Evolutionary conservation across 2,888 invertebrate genomes (phyloP).

Genomic region (Clivina fossor): DNA sequence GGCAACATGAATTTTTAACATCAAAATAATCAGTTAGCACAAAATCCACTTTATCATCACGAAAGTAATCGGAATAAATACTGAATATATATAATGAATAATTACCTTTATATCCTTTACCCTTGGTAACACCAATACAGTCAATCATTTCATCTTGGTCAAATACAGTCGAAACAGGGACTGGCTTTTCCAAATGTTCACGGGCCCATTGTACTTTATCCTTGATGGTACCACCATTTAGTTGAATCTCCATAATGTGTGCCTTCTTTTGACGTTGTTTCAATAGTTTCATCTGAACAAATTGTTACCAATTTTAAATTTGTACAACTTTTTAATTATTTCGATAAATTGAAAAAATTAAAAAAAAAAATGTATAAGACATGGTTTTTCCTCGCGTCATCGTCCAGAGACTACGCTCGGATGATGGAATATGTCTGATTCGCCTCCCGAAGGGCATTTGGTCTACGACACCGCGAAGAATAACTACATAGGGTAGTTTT

Average conservation of each 20-base stretch:
- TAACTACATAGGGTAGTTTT: slow-evolving; percentile 40
- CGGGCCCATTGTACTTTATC: slow-evolving; percentile 98
- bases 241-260: slow-evolving; percentile 99
- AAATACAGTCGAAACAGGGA: slow-evolving; percentile 89
- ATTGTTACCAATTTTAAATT: no score
- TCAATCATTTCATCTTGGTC: slow-evolving; percentile 98
- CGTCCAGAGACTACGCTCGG: slow-evolving; percentile 69
- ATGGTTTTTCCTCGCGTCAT: slow-evolving; percentile 73
- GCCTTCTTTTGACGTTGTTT: slow-evolving; percentile 99
- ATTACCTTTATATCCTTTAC: slow-evolving; percentile 97
- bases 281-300: slow-evolving; percentile 97
- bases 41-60: slow-evolving; percentile 58
- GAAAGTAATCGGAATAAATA: slow-evolving; percentile 6
- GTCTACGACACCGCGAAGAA: slow-evolving; percentile 65
- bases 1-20: slow-evolving; percentile 62
- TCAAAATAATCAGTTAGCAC: slow-evolving; percentile 47
- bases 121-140: slow-evolving; percentile 98
- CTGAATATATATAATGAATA: slow-evolving; percentile 3
- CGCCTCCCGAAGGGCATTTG: slow-evolving; percentile 61
- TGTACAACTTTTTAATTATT: no score
- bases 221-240: slow-evolving; percentile 94
- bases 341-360: not conserved
- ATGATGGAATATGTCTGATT: slow-evolving; percentile 75
- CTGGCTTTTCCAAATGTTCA: slow-evolving; percentile 92
- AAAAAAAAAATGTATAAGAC: slow-evolving; percentile 61